phyloP scores from a whole-genome alignment of 2,797 vertebrate genomes.

The Neosilurus mollespiculum region DNA sequence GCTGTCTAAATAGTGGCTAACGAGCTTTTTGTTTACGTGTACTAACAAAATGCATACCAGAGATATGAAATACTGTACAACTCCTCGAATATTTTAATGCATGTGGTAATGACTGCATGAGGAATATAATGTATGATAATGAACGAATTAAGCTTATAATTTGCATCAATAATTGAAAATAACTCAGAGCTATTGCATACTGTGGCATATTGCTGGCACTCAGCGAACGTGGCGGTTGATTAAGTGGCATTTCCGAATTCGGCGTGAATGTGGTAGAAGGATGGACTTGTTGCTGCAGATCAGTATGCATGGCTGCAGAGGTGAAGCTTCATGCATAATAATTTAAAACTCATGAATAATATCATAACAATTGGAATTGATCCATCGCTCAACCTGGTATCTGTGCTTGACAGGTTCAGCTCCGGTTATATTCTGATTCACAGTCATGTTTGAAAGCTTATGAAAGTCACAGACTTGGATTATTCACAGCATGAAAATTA shows the following conservation, averaged over 20 bases:
- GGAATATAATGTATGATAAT: neutral
- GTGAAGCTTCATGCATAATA: slow-evolving; percentile 37
- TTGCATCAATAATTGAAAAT: slow-evolving; percentile 6
- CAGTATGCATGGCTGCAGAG: slow-evolving; percentile 3
- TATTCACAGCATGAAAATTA: slow-evolving; percentile 25
- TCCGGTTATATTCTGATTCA: slow-evolving; percentile 21
- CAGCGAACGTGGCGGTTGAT: slow-evolving; percentile 44
- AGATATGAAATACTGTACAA: neutral
- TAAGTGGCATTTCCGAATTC: slow-evolving; percentile 42
- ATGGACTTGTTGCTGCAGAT: slow-evolving; percentile 22
- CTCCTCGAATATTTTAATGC: neutral
- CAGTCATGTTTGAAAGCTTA: slow-evolving; percentile 36
- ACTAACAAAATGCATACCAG: neutral
- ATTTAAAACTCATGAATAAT: slow-evolving; percentile 51
- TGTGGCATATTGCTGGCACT: neutral
- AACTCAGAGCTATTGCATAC: neutral
- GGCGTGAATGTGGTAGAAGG: slow-evolving; percentile 30
- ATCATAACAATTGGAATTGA: slow-evolving; percentile 49
- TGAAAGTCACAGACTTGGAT: slow-evolving; percentile 21
- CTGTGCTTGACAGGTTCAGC: slow-evolving; percentile 32
- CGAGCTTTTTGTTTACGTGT: neutral
- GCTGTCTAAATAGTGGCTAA: too few species aligned
- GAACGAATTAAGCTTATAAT: neutral
- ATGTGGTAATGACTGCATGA: neutral
- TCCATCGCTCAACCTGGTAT: slow-evolving; percentile 29